These are phyloP conservation scores for Fregata magnificens DNA, from an alignment of 2,113 vertebrate genomes.

Conservation along the genomic window DNA sequence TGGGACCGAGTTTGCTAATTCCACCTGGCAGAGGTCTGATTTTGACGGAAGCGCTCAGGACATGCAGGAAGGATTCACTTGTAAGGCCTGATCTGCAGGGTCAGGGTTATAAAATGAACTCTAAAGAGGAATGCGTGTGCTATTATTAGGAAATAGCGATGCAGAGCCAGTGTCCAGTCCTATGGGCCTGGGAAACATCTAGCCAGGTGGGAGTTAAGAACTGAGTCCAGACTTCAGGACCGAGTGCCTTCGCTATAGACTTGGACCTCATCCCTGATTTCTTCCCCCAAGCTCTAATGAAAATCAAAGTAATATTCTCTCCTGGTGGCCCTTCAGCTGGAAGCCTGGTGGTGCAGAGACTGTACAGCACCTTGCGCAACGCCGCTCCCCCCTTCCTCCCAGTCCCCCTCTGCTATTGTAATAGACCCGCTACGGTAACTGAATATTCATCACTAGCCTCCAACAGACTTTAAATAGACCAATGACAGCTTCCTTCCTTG, in stretches of 20 bases:
- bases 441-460: background rate
- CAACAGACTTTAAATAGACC: background rate
- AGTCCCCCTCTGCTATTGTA: background rate
- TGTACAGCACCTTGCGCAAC: background rate
- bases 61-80: background rate
- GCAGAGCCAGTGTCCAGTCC: background rate
- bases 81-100: background rate
- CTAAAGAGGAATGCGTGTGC: background rate
- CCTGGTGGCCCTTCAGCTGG: background rate
- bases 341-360: background rate
- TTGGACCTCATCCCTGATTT: background rate
- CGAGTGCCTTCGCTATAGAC: background rate
- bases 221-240: background rate
- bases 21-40: background rate
- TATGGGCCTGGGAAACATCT: background rate
- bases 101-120: fast-evolving
- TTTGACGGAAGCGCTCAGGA: background rate
- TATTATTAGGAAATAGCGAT: background rate
- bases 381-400: background rate
- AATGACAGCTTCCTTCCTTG: background rate
- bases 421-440: background rate
- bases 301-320: background rate
- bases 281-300: background rate
- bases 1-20: background rate
- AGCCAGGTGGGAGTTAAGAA: background rate